Evolutionary conservation across 1,140 invertebrate genomes (phyloP).

Genomic region (Lutraria rhynchaena): DNA sequence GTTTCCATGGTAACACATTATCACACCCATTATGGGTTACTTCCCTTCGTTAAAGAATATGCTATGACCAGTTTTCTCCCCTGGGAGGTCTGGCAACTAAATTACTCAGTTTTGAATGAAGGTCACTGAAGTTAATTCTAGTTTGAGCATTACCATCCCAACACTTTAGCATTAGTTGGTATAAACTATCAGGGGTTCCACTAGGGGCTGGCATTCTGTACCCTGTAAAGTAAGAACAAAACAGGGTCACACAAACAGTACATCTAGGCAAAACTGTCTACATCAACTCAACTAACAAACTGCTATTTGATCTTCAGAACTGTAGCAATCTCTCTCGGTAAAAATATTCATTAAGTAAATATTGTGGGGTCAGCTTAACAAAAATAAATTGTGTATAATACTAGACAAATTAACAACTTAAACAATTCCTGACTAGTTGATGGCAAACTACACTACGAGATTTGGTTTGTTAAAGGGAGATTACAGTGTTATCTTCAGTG

Average conservation of each 20-base stretch:
- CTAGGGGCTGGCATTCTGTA: conserved; percentile 96
- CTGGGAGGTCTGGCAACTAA: conserved; percentile 31
- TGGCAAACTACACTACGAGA: too few relatives aligned
- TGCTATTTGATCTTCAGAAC: too few relatives aligned
- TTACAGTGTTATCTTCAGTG: neutral
- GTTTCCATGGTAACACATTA: too few relatives aligned
- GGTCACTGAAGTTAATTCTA: conserved; percentile 93
- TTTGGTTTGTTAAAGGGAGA: neutral
- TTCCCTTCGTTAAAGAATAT: conserved; percentile 7
- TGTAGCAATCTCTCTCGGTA: too few relatives aligned
- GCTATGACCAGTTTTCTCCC: conserved; percentile 48
- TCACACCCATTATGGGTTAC: neutral
- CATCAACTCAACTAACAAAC: too few relatives aligned
- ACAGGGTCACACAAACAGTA: too few relatives aligned
- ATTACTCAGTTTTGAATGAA: conserved; percentile 40
- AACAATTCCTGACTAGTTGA: too few relatives aligned
- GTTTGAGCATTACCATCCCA: conserved; percentile 97
- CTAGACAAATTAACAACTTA: too few relatives aligned
- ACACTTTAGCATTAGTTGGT: conserved; percentile 94
- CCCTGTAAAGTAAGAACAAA: conserved; percentile 85
- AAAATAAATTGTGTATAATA: too few relatives aligned
- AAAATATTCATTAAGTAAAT: too few relatives aligned
- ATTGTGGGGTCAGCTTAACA: too few relatives aligned
- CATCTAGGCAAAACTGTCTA: too few relatives aligned
- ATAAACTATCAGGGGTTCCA: conserved; percentile 93